Percentiles rank a stretch among this genome's conserved stretches.
Conservation (phyloP, 2,888 invertebrate species). For the Plagodis dolabraria region DNA sequence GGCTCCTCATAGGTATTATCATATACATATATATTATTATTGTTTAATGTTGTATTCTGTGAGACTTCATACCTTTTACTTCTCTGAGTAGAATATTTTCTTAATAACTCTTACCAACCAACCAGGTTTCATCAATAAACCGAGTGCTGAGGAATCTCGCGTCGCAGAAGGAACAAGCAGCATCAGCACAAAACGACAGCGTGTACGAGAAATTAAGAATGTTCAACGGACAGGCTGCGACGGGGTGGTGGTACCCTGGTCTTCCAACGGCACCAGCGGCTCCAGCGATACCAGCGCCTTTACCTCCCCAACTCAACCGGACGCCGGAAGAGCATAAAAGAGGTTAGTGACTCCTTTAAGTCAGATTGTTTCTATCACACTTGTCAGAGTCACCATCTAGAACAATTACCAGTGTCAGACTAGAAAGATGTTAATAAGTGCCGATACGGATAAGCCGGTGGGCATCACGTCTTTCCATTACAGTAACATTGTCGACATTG, state of each 20-base stretch:
- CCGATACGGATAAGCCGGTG: too few relatives aligned
- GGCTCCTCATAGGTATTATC: too few relatives aligned
- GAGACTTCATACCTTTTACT: too few relatives aligned
- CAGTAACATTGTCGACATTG: too few relatives aligned
- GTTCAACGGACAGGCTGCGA: slow-evolving; percentile 95
- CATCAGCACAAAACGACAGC: slow-evolving; percentile 92
- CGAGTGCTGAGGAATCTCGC: slow-evolving; percentile 98
- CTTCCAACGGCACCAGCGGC: slow-evolving; percentile 90
- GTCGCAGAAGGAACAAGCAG: slow-evolving; percentile 97
- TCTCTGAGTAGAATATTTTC: too few relatives aligned
- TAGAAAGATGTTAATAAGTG: too few relatives aligned
- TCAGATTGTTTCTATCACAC: too few relatives aligned
- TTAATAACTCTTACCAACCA: slow-evolving; percentile 40
- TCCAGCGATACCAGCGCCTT: slow-evolving; percentile 89
- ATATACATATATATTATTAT: too few relatives aligned
- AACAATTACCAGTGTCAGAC: too few relatives aligned
- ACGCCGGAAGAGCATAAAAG: slow-evolving; percentile 88
- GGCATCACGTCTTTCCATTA: too few relatives aligned
- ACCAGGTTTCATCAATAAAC: slow-evolving; percentile 98
- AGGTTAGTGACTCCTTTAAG: slow-evolving; percentile 79
- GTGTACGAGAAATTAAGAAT: slow-evolving; percentile 97
- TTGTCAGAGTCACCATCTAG: too few relatives aligned
- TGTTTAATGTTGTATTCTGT: too few relatives aligned
- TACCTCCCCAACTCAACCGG: slow-evolving; percentile 85
- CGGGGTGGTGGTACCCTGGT: slow-evolving; percentile 94